Evolutionary conservation across 2,113 vertebrate genomes (phyloP), one percentile per base, ranked within the genome.

Genomic region (Sylvietta virens): DNA sequence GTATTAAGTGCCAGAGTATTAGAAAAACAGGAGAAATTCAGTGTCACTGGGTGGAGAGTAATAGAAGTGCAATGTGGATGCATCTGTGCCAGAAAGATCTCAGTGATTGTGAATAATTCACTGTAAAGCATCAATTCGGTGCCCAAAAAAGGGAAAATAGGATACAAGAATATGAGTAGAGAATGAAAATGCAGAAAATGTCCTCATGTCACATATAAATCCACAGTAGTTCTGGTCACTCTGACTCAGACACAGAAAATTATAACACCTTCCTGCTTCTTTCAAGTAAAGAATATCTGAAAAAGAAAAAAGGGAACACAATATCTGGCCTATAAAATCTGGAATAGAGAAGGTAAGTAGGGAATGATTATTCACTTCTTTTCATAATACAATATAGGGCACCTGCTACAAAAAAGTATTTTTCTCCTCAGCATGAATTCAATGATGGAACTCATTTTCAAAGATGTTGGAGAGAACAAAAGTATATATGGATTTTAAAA

Each of bases 71-170:
- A 3, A 57, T 27, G n/a, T 20, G 61, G 70, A 37, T 33, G 45
- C 31, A 61, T n/a, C 71, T 65, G 23, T 88, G 42, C 26, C 74
- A 77, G 44, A 78, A 90, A 86, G 50, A 80, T 70, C 58, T 70
- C 47, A 33, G 33, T 77, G 82, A 86, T 6, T 86, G 66, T 53
- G 73, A 92, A 61, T 95, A 87, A 87, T 85, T 94, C 57, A 58
- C 81, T 61, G 42, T 39, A 86, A 94, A 87, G 40, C 58, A 88
- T 44, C 54, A 47, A 42, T 94, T 90, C 85, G 80, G 26, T 50
- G 50, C 47, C 42, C 70, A 90, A 57, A 93, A 80, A 93, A 92
- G 58, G 74, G 39, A 93, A 94, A 92, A 90, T 69, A 94, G 86
- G 62, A n/a, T 70, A 74, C 53, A 61, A 61, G 69, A 73, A 58